Conservation (phyloP, 2,888 invertebrate genomes). For the Trissoscelio sp. region DNA sequence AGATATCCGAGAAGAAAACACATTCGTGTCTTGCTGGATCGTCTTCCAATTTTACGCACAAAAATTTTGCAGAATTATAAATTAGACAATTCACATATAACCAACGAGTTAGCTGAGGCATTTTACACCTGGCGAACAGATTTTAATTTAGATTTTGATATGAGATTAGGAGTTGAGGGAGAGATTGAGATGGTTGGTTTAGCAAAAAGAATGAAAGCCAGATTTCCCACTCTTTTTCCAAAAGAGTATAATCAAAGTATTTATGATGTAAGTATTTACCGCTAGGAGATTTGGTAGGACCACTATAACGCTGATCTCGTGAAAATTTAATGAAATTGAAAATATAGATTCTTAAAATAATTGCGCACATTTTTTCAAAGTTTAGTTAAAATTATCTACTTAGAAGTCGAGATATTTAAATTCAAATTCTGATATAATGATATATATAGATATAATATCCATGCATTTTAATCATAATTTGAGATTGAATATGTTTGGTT, state of each 20-base stretch:
- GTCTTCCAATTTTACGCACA: constrained; percentile 85
- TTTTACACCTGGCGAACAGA: constrained; percentile 86
- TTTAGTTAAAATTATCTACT: no score
- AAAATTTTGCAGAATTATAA: constrained; percentile 85
- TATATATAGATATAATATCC: no score
- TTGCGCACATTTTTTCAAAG: no score
- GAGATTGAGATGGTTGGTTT: constrained; percentile 89
- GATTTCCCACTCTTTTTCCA: constrained; percentile 88
- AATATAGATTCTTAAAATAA: no score
- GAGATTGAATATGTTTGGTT: no score
- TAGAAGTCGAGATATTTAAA: no score
- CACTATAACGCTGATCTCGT: no score
- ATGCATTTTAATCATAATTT: no score
- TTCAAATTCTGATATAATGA: no score
- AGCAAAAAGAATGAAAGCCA: constrained; percentile 89
- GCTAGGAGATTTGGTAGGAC: no score
- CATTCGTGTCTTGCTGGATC: constrained; percentile 84
- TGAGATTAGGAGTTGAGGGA: constrained; percentile 89
- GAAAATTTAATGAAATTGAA: no score
- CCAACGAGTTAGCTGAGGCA: constrained; percentile 81
- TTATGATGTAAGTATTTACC: constrained; percentile 84
- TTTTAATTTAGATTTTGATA: constrained; percentile 85
- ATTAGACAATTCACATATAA: constrained; percentile 83
- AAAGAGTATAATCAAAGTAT: constrained; percentile 86
- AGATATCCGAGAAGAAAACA: constrained; percentile 87